Percentiles rank a stretch among this genome's conserved stretches.
phyloP scores from a whole-genome alignment of 1,140 invertebrate species.

The Rhagoletis pomonella region DNA sequence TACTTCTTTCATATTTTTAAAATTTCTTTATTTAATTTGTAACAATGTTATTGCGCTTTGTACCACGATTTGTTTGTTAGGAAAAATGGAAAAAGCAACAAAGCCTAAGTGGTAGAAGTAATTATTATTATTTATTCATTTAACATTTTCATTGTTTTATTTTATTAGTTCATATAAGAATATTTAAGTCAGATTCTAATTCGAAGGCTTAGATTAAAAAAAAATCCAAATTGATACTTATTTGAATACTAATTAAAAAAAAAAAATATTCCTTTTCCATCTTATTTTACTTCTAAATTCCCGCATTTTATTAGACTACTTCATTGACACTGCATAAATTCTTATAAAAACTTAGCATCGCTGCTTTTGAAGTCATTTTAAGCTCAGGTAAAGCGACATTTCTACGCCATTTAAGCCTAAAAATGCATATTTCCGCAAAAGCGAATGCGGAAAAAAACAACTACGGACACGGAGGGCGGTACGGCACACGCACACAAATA shows the following conservation, averaged over 20 bases:
- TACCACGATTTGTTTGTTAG: too few species aligned
- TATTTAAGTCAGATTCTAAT: too few species aligned
- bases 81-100: too few species aligned
- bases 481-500: background rate
- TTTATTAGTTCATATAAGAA: too few species aligned
- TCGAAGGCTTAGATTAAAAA: background rate
- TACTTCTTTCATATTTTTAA: too few species aligned
- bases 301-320: too few species aligned
- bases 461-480: background rate
- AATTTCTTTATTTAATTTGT: too few species aligned
- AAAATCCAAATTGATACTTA: background rate
- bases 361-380: slow-evolving; percentile 4
- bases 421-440: slow-evolving; percentile 34
- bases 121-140: too few species aligned
- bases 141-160: too few species aligned
- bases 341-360: background rate
- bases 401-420: slow-evolving; percentile 36
- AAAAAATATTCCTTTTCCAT: background rate
- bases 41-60: too few species aligned
- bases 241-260: background rate
- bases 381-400: slow-evolving; percentile 5
- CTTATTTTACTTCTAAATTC: background rate
- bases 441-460: slow-evolving; percentile 17
- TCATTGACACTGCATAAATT: background rate
- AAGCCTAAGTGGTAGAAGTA: too few species aligned